Base-by-base conservation (phyloP, 2,113 vertebrate genomes). In the Microtus ochrogaster region DNA sequence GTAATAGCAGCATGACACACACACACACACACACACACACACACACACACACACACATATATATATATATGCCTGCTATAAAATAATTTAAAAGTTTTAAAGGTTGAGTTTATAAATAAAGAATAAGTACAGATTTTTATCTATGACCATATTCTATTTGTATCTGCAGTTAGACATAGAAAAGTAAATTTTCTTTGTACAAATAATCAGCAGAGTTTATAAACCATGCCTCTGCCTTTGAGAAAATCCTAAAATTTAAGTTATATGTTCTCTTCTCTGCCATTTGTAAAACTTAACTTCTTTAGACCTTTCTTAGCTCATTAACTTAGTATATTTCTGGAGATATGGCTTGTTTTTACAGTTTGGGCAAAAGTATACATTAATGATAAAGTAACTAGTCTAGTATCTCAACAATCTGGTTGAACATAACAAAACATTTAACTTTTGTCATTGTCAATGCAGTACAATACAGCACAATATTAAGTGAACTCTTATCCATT, bases 181-280 rank as follows among this genome's bases (percentile, higher is more conserved):
- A 65, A 68, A 86, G 28, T 81, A 4, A 81, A 74, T 77, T 65
- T 47, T n/a, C 49, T 81, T 95, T 81, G 44, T 47, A 78, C 52
- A 22, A 2, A 68, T 5, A 49, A 49, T 77, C 90, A 30, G 49
- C 86, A 63, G 89, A 79, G 24, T 94, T 92, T 85, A 85, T 49
- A 95, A 94, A 92, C 26, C 1, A 0, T 63, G 8, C 28, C 39
- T 94, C 16, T 90, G 91, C 19, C 73, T 94, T 91, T 94, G 30
- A 83, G 90, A 95, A 96, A 58, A 74, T 19, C 24, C 63, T 76
- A 97, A 97, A 93, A 44, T 58, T 90, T 92, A 96, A 89, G 65
- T 90, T 85, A 68, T 13, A 95, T 90, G 90, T 82, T 92, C 65
- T 91, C 89, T 94, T 98, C 74, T 92, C 63, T 94, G 52, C 14